Base-by-base conservation (phyloP, 2,888 invertebrate genomes). In the Heteromyza rotundicornis region DNA sequence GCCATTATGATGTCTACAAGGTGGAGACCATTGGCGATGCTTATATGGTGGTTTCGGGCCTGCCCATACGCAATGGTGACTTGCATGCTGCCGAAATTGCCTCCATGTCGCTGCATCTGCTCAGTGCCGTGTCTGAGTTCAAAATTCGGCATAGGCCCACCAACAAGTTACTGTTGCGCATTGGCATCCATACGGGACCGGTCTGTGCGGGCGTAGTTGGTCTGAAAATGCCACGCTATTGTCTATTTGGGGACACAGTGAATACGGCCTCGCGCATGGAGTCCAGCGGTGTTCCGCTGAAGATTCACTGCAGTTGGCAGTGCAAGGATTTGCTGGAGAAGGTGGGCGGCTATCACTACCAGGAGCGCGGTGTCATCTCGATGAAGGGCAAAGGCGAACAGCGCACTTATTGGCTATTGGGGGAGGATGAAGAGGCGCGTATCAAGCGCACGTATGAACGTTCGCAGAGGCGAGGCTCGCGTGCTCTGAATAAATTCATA, bases 161-260 rank as follows among this genome's bases (percentile, higher is more conserved):
- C 17, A 94, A 95, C 70, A 89, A 92, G 69, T 86, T 97, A 17
- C 89, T 92, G 79, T 86, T 97, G 3, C 86, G 97, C 24, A 95
- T 97, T 67, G 97, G 96, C 63, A 89, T 97, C 64, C 96, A 97
- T 84, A 92, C 96, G 49, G 92, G 95, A 7, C 94, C 95, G 0
- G 95, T 95, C 14, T 95, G 95, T 75, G 95, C 95, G 0, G 96
- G 95, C 1, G 95, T 96, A 0, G 95, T 96, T 0, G 95, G 95
- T 0, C 84, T 93, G 3, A 96, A 95, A 84, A 96, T 96, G 95
- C 96, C 96, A 0, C 86, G 96, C 51, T 96, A 95, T 77, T 96
- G 95, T 75, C 84, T 96, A 2, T 96, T 96, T 75, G 96, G 96
- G 0, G 96, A 96, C 77, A 96, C 96, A 0, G 96, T 96, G 1